These are phyloP conservation scores for Notolabrus celidotus DNA, from an alignment of 2,797 vertebrate genomes.

Conservation along the genomic window DNA sequence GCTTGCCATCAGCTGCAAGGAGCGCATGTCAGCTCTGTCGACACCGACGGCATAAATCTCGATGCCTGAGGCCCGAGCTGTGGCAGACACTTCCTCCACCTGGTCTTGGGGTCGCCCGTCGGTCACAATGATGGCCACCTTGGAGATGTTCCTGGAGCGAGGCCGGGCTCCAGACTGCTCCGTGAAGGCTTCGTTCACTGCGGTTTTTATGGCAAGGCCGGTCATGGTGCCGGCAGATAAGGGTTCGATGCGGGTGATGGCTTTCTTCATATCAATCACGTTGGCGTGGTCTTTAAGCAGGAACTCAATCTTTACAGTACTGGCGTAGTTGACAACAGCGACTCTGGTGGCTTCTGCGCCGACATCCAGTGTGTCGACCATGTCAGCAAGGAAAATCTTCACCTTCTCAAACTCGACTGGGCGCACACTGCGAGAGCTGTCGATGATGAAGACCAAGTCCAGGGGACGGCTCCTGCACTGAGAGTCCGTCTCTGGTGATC, in stretches of 20 bases:
- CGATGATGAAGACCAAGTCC: constrained; percentile 96
- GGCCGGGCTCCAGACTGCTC: constrained; percentile 92
- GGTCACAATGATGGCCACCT: constrained; percentile 94
- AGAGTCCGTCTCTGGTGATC: constrained; percentile 82
- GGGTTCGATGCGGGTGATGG: constrained; percentile 91
- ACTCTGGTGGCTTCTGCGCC: constrained; percentile 90
- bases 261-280: constrained; percentile 89
- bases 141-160: constrained; percentile 88
- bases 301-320: constrained; percentile 95
- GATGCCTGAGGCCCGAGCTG: constrained; percentile 79
- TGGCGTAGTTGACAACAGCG: constrained; percentile 96
- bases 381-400: constrained; percentile 94
- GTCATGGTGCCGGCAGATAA: constrained; percentile 97
- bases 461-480: constrained; percentile 89
- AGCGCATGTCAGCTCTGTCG: constrained; percentile 90
- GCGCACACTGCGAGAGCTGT: constrained; percentile 97
- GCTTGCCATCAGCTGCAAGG: constrained; percentile 91
- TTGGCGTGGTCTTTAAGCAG: constrained; percentile 91
- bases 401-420: constrained; percentile 96
- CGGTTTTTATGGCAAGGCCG: constrained; percentile 93
- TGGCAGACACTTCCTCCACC: constrained; percentile 83
- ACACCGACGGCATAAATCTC: constrained; percentile 92
- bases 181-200: constrained; percentile 93
- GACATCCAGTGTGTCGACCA: constrained; percentile 93
- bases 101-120: constrained; percentile 97